Evolutionary conservation across 2,797 vertebrate genomes (phyloP), one percentile per base, ranked within the genome.

Genomic region (Rhinoraja longicauda): DNA sequence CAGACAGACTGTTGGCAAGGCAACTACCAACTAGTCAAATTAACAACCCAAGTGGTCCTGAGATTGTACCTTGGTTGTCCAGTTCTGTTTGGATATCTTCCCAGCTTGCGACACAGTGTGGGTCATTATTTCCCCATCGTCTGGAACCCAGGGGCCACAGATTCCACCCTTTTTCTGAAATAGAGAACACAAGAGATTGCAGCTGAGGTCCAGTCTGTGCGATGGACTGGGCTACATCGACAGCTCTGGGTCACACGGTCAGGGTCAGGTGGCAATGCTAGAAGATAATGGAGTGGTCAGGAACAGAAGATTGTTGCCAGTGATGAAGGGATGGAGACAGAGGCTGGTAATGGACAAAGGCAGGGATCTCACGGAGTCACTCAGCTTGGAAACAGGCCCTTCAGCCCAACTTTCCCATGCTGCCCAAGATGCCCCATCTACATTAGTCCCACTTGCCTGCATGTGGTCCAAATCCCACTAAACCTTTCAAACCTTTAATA

Each of bases 111-210:
- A 97, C 1, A 96, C 95, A 0, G 96, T 97, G 94, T 97, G 97
- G 67, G 97, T 97, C 93, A 97, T 96, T 94, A 96, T 97, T 95
- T 97, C 95, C 1, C 96, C 97, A 79, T 97, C 96, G 4, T 97
- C 97, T 92, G 97, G 97, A 73, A 97, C 97, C 97, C 97, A 96
- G 0, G 96, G 96, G 59, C 96, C 97, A 93, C 97, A 97, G 93
- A 97, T 97, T 1, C 96, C 96, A 19, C 96, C 96, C 53, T 96
- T 94, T 95, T 95, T 96, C 97, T 97, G 94, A 78, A 92, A 92
- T 39, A 73, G 70, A 72, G 21, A 92, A 92, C 0, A 17, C n/a
- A 53, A 15, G 39, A 73, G 45, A 57, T 64, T 88, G 15, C 17
- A 2, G 32, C 0, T 62, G 57, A 45, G 2, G 45, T 45, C 45